Conservation (phyloP, 64 coral and sea anemone genomes). For the Dendronephthya gigantea region DNA sequence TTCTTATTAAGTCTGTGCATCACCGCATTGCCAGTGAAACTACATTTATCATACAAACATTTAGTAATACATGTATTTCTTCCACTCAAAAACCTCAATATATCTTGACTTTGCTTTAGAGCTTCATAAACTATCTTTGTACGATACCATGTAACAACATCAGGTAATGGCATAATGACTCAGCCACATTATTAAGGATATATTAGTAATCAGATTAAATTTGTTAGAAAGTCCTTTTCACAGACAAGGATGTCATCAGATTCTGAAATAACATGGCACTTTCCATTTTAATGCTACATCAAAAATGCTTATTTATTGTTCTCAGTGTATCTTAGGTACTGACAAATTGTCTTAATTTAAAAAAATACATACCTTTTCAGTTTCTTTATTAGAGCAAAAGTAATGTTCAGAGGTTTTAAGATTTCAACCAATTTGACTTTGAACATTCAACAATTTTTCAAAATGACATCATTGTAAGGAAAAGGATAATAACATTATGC, state of each 20-base stretch:
- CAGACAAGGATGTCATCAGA: too few species aligned
- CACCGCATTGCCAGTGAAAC: not conserved
- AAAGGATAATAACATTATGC: not conserved
- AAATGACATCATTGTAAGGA: not conserved
- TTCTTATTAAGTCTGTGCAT: not conserved
- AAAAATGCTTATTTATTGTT: too few species aligned
- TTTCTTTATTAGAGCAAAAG: too few species aligned
- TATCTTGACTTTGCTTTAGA: not conserved
- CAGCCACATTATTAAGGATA: not conserved
- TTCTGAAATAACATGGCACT: too few species aligned
- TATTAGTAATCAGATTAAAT: not conserved
- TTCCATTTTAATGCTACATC: too few species aligned
- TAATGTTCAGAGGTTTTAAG: too few species aligned
- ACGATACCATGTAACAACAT: not conserved
- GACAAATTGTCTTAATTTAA: too few species aligned
- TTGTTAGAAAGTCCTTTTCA: not conserved
- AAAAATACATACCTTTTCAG: too few species aligned
- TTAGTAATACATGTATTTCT: not conserved
- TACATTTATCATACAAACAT: not conserved
- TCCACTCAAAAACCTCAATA: not conserved
- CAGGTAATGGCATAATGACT: not conserved
- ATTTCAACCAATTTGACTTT: too few species aligned
- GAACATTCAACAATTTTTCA: too few species aligned
- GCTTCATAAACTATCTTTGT: conserved; percentile 4
- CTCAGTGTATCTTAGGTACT: too few species aligned